A percentile compares a stretch with the other conserved stretches of the same genome.
These are phyloP conservation scores for Cecropterus lyciades DNA, from an alignment of 1,140 invertebrate species.

Conservation along the genomic window DNA sequence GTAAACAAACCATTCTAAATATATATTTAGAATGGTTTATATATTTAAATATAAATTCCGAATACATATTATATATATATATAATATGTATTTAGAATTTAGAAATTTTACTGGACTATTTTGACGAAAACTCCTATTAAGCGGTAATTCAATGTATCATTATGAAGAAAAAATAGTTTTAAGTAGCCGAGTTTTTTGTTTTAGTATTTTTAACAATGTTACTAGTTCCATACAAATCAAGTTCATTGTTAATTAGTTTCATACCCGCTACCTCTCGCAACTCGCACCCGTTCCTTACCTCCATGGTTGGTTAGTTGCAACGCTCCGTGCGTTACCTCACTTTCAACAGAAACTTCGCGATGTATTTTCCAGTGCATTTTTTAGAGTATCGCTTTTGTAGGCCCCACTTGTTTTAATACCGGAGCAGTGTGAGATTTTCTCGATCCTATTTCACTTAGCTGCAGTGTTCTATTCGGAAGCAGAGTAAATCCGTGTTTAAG, in stretches of 20 bases:
- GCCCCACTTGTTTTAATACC: slow-evolving; percentile 75
- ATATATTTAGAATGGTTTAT: too few relatives aligned
- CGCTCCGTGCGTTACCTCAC: slow-evolving; percentile 80
- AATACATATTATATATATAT: too few relatives aligned
- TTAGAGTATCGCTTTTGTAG: slow-evolving; percentile 81
- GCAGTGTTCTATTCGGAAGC: slow-evolving; percentile 37
- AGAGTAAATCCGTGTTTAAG: slow-evolving; percentile 30
- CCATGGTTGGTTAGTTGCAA: slow-evolving; percentile 80
- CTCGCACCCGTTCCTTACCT: slow-evolving; percentile 60
- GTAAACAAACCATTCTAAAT: too few relatives aligned
- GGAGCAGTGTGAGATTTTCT: slow-evolving; percentile 63
- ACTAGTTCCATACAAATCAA: too few relatives aligned
- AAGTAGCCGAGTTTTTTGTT: too few relatives aligned
- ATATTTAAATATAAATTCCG: too few relatives aligned
- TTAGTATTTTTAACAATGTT: too few relatives aligned
- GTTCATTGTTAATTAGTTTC: background rate
- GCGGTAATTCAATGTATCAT: too few relatives aligned
- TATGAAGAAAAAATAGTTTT: too few relatives aligned
- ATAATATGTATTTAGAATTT: too few relatives aligned
- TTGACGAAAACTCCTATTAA: too few relatives aligned
- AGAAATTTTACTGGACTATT: too few relatives aligned
- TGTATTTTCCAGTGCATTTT: slow-evolving; percentile 82
- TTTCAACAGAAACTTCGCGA: slow-evolving; percentile 79
- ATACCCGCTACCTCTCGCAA: slow-evolving; percentile 27
- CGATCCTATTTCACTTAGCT: slow-evolving; percentile 54